Evolutionary conservation across 2,113 vertebrate species (phyloP).

Genomic region (Charadrius vociferus): DNA sequence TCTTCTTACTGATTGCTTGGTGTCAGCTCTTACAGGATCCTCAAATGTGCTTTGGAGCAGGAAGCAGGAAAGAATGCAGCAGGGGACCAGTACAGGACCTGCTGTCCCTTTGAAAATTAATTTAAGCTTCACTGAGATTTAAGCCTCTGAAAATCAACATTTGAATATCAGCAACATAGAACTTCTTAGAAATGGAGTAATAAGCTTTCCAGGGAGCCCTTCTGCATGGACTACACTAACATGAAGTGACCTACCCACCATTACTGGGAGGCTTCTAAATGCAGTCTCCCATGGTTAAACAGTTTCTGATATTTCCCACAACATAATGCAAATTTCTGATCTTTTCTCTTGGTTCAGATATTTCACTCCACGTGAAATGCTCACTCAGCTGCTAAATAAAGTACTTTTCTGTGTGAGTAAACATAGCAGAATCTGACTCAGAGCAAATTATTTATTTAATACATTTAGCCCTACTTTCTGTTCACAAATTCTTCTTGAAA

Average conservation of each 20-base stretch:
- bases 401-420: slow-evolving; percentile 23
- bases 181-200: background rate
- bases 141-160: background rate
- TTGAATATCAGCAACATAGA: background rate
- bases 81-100: background rate
- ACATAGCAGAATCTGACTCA: slow-evolving; percentile 7
- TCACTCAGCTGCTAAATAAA: slow-evolving; percentile 34
- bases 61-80: background rate
- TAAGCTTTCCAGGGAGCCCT: background rate
- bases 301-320: background rate
- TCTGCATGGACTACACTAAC: background rate
- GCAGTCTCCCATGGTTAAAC: background rate
- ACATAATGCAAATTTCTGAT: background rate
- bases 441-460: slow-evolving; percentile 55
- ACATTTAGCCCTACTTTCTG: slow-evolving; percentile 20
- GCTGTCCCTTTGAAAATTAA: background rate
- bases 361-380: background rate
- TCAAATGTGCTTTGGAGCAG: background rate
- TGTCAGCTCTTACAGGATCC: background rate
- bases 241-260: background rate
- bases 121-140: background rate
- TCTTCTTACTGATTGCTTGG: background rate
- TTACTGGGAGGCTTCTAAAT: background rate
- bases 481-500: background rate
- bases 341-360: background rate